Evolutionary conservation across 2,888 invertebrate genomes (phyloP), one percentile per base, ranked within the genome.

Genomic region (Alitta virens): DNA sequence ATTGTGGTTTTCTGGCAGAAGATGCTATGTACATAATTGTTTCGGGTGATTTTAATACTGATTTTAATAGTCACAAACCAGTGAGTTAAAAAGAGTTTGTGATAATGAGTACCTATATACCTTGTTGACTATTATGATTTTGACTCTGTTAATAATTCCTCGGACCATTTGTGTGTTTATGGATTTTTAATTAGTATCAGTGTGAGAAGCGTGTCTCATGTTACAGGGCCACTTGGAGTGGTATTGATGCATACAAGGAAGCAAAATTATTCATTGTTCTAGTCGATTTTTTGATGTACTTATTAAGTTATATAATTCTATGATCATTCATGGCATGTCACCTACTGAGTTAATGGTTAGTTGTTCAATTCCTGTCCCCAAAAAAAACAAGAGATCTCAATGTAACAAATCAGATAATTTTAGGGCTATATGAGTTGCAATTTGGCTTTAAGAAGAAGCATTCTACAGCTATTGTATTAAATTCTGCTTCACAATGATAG

Each of bases 361-460:
- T 21, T 18, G 46, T 21, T 46, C n/a, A 21, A 46, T 46, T 18
- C 46, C 46, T 9, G n/a, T 46, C 7, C 46, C 46, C n/a, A n/a
- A n/a, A 46, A 46, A 46, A 21, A 46, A 46, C 46, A 46, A 46
- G 21, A 46, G 46, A 16, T n/a, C 7, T 3, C n/a, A 46, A n/a
- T 18, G n/a, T 46, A 46, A 46, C n/a, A 21, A 18, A 46, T 46
- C 46, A 12, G 46, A 46, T 46, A 46, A 46, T 7, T 46, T 46
- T 21, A 46, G 46, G 21, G 46, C 46, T n/a, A 46, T 46, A 18
- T 46, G 46, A 46, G n/a, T 21, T 46, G n/a, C 46, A 46, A 16
- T 46, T 46, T 46, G 46, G 46, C 3, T 46, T 46, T 46, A 46
- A 46, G n/a, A n/a, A 46, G 46, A 46, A 46, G 46, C 46, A 46